Evolutionary conservation across 2,888 invertebrate species (phyloP), one percentile per base, ranked within the genome.

Genomic region (Rhagium mordax): DNA sequence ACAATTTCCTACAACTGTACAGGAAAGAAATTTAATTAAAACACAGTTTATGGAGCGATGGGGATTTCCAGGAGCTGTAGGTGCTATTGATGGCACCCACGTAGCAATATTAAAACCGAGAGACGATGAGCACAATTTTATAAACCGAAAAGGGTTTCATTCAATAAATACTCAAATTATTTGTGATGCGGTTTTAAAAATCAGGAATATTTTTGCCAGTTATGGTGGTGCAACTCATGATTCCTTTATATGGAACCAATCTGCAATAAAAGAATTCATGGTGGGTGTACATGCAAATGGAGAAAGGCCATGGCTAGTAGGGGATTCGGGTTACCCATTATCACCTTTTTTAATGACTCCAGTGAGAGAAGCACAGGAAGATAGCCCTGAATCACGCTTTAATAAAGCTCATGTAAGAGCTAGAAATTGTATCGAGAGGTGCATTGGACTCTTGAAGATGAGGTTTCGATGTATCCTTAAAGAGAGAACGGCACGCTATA

Each of bases 71-170:
- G 70, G 74, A 3, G 16, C 29, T 10, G 21, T 74, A 27, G 71
- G 74, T 16, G 61, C 24, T 4, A 55, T 61, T 21, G 61, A 48
- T 47, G n/a, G 61, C 5, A 61, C 61, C 5, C 61, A 47, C n/a
- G 61, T 61, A 2, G 74, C 74, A 18, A 74, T 74, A 29, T 41
- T 75, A 18, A 60, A 59, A 66, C 75, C 72, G 10, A 20, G 2
- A 8, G 15, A 55, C 7, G 70, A 72, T 20, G 70, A 65, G 53
- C 72, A 72, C 51, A 64, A 69, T 69, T 72, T 61, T 47, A 8
- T 61, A n/a, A 61, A 61, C 15, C 20, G 61, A 3, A 61, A 61
- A 47, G 61, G 61, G 5, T 61, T n/a, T 47, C 21, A 61, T 61
- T 61, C 61, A 5, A 18, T 47, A 20, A 61, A 61, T 47, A 41